phyloP scores from a whole-genome alignment of 2,113 vertebrate genomes.

The Carettochelys insculpta region DNA sequence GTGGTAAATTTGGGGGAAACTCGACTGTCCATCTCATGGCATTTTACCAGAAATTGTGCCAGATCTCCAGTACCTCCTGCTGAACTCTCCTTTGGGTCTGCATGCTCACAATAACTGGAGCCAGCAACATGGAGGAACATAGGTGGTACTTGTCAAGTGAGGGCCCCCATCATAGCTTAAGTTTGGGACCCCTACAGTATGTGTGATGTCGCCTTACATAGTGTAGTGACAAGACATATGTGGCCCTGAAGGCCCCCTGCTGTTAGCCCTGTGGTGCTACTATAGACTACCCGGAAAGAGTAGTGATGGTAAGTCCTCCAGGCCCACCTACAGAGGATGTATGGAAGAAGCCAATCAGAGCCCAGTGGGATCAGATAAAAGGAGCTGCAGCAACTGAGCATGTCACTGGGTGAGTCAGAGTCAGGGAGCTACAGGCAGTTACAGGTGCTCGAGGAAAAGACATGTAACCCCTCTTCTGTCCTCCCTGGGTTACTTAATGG shows the following conservation, averaged over 20 bases:
- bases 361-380: neutral
- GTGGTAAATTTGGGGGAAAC: neutral
- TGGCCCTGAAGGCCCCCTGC: neutral
- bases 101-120: neutral
- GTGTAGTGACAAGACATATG: neutral
- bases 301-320: neutral
- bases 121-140: neutral
- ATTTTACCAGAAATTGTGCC: neutral
- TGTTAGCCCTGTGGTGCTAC: neutral
- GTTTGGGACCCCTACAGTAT: neutral
- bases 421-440: neutral
- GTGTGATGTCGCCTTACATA: neutral
- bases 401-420: neutral
- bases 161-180: neutral
- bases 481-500: too few relatives aligned
- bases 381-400: neutral
- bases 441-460: too few relatives aligned
- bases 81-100: neutral
- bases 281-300: neutral
- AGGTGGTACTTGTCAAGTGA: neutral
- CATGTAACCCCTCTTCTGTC: too few relatives aligned
- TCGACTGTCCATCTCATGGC: neutral
- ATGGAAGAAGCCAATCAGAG: neutral
- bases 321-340: neutral
- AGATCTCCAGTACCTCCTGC: neutral